Conservation (phyloP, 1,140 invertebrate species). For the Camponotus floridanus region DNA sequence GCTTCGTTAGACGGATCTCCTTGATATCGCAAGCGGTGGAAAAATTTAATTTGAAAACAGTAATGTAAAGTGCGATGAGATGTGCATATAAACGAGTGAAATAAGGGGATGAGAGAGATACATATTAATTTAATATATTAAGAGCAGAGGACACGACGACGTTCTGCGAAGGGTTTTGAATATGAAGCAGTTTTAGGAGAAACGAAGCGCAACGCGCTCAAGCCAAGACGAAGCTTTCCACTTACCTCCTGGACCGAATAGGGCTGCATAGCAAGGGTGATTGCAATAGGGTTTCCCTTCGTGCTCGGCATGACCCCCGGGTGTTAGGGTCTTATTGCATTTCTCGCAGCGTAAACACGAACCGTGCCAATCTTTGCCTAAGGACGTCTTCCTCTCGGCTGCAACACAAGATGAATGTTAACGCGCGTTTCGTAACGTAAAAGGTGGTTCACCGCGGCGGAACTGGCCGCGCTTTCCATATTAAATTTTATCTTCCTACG, state of each 20-base stretch:
- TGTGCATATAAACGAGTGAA: not conserved
- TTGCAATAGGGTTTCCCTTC: constrained; percentile 93
- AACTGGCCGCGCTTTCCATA: constrained; percentile 33
- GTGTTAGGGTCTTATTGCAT: constrained; percentile 92
- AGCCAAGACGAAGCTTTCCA: constrained; percentile 50
- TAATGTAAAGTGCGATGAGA: constrained; percentile 2
- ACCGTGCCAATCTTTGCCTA: constrained; percentile 94
- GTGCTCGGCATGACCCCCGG: constrained; percentile 91
- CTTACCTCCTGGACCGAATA: constrained; percentile 91
- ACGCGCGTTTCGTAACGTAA: constrained; percentile 38
- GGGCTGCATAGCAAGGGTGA: constrained; percentile 91
- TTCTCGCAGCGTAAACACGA: constrained; percentile 92
- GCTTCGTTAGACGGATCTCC: not conserved
- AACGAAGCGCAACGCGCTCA: constrained; percentile 38
- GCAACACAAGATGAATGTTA: constrained; percentile 79
- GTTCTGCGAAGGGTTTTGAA: constrained; percentile 47
- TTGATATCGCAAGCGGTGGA: not conserved
- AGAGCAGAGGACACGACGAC: constrained; percentile 72
- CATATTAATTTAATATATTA: constrained; percentile 63
- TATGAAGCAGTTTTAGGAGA: constrained; percentile 56
- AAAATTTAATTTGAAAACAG: constrained; percentile 18
- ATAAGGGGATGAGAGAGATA: constrained; percentile 13
- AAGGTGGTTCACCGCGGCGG: constrained; percentile 29
- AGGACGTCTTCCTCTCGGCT: constrained; percentile 92
- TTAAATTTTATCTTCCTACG: constrained; percentile 54